phyloP scores from a whole-genome alignment of 2,113 vertebrate genomes.

The Pelodiscus sinensis region DNA sequence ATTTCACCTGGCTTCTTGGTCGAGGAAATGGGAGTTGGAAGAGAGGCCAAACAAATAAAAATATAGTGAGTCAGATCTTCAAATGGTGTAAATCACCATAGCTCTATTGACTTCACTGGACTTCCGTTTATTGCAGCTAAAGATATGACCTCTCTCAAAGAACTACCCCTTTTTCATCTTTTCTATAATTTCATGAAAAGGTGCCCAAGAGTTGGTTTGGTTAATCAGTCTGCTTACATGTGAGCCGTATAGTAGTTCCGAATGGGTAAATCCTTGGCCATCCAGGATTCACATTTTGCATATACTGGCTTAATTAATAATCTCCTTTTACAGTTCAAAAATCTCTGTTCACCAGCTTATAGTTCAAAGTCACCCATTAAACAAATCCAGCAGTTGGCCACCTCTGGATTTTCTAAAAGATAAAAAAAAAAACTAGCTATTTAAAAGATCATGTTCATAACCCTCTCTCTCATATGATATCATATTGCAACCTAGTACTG shows the following conservation, averaged over 20 bases:
- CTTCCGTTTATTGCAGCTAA: background rate
- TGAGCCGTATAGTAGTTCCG: background rate
- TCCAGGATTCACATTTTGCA: background rate
- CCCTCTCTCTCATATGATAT: background rate
- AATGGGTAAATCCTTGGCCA: background rate
- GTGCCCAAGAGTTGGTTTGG: background rate
- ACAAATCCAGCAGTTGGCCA: constrained; percentile 4
- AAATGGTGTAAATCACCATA: background rate
- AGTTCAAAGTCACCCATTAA: background rate
- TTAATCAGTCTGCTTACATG: background rate
- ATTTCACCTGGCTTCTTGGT: background rate
- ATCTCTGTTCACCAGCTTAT: background rate
- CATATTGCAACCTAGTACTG: background rate
- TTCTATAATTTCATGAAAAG: background rate
- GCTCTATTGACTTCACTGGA: background rate
- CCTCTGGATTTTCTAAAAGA: fast-evolving
- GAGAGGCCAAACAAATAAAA: background rate
- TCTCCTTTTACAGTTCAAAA: background rate
- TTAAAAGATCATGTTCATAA: background rate
- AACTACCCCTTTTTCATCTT: background rate
- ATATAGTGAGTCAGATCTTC: background rate
- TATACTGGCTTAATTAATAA: background rate
- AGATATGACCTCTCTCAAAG: background rate
- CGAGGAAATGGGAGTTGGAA: background rate
- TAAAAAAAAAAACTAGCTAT: background rate